phyloP scores from a whole-genome alignment of 2,113 vertebrate species.

The Anhinga anhinga region DNA sequence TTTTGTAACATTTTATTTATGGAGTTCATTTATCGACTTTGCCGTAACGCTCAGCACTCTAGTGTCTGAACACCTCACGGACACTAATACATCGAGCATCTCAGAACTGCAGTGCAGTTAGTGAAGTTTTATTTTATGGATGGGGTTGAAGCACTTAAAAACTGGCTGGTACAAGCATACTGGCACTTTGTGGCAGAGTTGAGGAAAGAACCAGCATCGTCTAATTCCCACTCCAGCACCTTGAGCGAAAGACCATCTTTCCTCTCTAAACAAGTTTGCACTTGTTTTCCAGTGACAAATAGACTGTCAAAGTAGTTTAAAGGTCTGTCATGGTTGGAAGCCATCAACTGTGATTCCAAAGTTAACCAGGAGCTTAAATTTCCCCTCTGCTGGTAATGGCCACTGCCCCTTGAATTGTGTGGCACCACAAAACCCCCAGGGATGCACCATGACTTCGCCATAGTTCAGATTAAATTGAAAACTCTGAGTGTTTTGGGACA shows the following conservation, averaged over 20 bases:
- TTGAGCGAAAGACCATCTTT: not conserved
- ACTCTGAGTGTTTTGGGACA: not conserved
- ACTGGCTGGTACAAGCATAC: not conserved
- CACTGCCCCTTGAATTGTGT: not conserved
- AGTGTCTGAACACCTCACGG: not conserved
- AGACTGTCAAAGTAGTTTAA: constrained; percentile 21
- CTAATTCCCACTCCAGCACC: not conserved
- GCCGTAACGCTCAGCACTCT: not conserved
- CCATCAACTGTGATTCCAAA: not conserved
- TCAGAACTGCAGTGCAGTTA: not conserved
- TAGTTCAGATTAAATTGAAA: constrained; percentile 29
- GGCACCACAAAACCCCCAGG: not conserved
- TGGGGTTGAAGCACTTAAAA: not conserved
- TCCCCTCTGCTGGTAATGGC: not conserved
- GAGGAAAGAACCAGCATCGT: not conserved
- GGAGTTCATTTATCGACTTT: constrained; percentile 24
- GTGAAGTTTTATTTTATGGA: not conserved
- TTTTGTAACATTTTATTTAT: constrained; percentile 47
- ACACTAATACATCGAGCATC: not conserved
- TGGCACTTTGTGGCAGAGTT: not conserved
- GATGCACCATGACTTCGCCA: not conserved
- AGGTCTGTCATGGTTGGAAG: constrained; percentile 25
- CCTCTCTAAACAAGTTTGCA: not conserved
- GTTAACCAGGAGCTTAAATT: constrained; percentile 6
- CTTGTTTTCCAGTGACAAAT: constrained; percentile 35